Evolutionary conservation across 2,797 vertebrate genomes (phyloP), one percentile per base, ranked within the genome.

Genomic region (Rhinella marina): DNA sequence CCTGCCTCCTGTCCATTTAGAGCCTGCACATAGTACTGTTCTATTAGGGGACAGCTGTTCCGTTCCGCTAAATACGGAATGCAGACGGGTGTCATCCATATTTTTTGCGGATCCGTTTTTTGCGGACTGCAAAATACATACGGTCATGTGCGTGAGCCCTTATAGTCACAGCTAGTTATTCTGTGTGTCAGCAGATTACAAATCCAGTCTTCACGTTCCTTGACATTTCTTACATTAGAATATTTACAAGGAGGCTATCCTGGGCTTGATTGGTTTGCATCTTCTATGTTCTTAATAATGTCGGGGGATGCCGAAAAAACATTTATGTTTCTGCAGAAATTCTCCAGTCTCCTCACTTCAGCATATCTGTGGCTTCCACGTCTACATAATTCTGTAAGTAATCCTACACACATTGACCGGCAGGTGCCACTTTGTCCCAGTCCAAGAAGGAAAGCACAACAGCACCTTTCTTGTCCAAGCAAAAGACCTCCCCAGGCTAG

Each of bases 261-360:
- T 19, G 96, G 96, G 87, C 94, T 97, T 7, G 98, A 99, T 92
- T 99, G 98, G 98, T 96, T 99, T 94, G 94, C 92, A 0, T 97
- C 96, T 89, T 97, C 97, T 1, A 89, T 97, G 14, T 99, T 99
- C 93, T 93, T 99, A 88, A 91, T 99, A 62, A 96, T 97, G 97
- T 90, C 93, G 0, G 98, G 97, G n/a, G 93, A 97, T 5, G 13
- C 21, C 66, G 92, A 95, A 41, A 95, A 93, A 73, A 96, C 97
- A 12, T 91, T 97, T 56, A 87, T 0, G 0, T 92, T 98, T 89
- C 94, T 99, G n/a, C 95, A 96, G 80, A 92, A 85, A 8, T 96
- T 99, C 87, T 96, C 97, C 80, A 86, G 89, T 87, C 95, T 98
- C 90, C 96, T 98, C 16, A 91, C 93, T 73, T 98, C 98, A 4